Evolutionary conservation across 2,113 vertebrate species (phyloP), one percentile per base, ranked within the genome.

Genomic region (Burhinus oedicnemus): DNA sequence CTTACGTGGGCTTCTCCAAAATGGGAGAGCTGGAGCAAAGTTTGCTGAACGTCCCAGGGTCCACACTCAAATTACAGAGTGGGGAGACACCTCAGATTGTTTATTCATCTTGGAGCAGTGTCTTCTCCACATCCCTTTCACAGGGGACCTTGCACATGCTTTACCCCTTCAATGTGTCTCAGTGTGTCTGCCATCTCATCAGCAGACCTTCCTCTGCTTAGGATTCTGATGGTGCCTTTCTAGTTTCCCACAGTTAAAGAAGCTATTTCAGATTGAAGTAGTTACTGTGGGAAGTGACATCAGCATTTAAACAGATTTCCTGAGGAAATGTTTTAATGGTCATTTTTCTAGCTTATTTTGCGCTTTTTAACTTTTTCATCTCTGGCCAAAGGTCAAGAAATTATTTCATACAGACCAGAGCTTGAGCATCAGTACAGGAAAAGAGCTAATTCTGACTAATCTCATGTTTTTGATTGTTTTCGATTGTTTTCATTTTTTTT

Each of bases 221-320:
- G 8, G 40, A 32, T 27, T 65, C 61, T 69, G 51, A 42, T 0
- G 0, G n/a, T 36, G 75, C 72, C 64, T 78, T 90, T 68, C 64
- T 78, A 21, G 34, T 87, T 94, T 57, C 40, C 70, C 42, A 49
- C 82, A 60, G 65, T n/a, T 49, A 29, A 58, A 89, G 49, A 32
- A 64, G 61, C 30, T 49, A 9, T 55, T 83, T 49, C 71, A 70
- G 45, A 77, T 1, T 15, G 61, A 85, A 92, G 57, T 29, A 49
- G 70, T 72, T 65, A 44, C 36, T 34, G 72, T 61, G 79, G 83
- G 78, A 95, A 92, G 94, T 95, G 36, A 92, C 81, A 89, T 96
- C 94, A 96, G 55, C 62, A 42, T 89, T 93, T 95, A 93, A 95
- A 95, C 5, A 72, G 87, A 95, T 97, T 95, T 97, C 94, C 94